Evolutionary conservation across 2,113 vertebrate genomes (phyloP).

Genomic region (Acanthochromis polyacanthus): DNA sequence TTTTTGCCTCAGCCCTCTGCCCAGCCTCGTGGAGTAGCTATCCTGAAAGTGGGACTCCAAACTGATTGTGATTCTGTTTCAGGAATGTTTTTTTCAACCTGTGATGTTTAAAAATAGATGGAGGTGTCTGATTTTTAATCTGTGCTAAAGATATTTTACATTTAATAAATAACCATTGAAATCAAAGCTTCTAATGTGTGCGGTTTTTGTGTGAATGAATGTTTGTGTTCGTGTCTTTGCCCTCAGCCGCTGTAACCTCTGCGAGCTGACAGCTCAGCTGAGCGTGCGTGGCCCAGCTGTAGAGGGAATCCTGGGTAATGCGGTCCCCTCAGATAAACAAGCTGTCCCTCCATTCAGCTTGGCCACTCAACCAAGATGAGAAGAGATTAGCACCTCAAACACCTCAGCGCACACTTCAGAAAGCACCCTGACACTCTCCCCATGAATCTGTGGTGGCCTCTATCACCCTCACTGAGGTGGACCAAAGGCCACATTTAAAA

Average conservation of each 20-base stretch:
- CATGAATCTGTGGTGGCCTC: conserved; percentile 51
- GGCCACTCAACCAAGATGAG: conserved; percentile 87
- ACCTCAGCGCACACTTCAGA: conserved; percentile 82
- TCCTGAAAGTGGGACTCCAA: conserved; percentile 77
- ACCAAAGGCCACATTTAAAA: conserved; percentile 20
- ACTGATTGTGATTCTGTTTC: conserved; percentile 82
- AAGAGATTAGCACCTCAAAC: conserved; percentile 92
- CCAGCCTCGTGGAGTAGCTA: conserved; percentile 69
- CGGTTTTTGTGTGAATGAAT: conserved; percentile 14
- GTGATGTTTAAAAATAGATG: conserved; percentile 86
- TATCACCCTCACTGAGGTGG: conserved; percentile 42
- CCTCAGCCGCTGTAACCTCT: conserved; percentile 82
- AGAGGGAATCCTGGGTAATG: conserved; percentile 88
- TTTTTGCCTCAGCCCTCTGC: conserved; percentile 86
- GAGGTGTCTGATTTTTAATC: conserved; percentile 90
- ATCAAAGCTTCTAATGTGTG: conserved; percentile 60
- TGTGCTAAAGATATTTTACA: conserved; percentile 92
- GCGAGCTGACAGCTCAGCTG: conserved; percentile 88
- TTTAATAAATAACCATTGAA: conserved; percentile 91
- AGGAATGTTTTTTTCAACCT: conserved; percentile 84
- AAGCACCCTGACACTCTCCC: conserved; percentile 47
- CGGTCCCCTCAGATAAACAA: conserved; percentile 89
- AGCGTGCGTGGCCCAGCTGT: conserved; percentile 85
- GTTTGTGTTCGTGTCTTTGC: conserved; percentile 14
- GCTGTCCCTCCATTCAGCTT: conserved; percentile 89